Evolutionary conservation across 2,797 vertebrate species (phyloP).

Genomic region (Clarias pachynema): DNA sequence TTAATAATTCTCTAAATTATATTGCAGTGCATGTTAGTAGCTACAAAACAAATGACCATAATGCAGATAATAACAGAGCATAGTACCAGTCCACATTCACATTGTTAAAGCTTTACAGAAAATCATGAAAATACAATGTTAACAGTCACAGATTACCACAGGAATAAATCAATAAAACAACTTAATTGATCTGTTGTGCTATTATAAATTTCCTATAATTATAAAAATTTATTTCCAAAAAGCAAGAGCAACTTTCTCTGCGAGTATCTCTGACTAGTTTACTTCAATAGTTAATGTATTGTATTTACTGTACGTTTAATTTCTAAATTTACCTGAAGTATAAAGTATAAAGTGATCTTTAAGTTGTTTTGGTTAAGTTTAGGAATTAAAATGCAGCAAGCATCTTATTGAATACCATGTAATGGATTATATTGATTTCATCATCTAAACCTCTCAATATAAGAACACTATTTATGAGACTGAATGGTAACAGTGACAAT

Average conservation of each 20-base stretch:
- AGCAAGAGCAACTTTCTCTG: neutral
- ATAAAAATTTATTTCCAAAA: too few species aligned
- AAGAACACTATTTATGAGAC: neutral
- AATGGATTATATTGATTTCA: neutral
- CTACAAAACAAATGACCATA: slow-evolving; percentile 10
- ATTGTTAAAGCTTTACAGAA: neutral
- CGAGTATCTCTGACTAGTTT: neutral
- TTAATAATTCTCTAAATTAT: neutral
- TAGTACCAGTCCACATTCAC: neutral
- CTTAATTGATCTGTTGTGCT: neutral
- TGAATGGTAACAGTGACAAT: neutral
- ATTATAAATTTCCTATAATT: neutral
- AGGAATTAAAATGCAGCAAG: neutral
- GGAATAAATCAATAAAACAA: neutral
- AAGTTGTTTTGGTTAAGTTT: neutral
- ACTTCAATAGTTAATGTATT: neutral
- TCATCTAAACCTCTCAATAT: neutral
- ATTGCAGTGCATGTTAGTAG: slow-evolving; percentile 23
- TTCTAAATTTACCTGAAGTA: neutral
- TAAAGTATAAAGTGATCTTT: neutral
- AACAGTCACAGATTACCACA: neutral
- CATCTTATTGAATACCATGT: neutral
- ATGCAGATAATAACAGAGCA: neutral
- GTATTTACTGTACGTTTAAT: neutral
- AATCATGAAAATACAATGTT: neutral